Base-by-base conservation (phyloP, 2,797 vertebrate genomes). In the Margarornis squamiger region DNA sequence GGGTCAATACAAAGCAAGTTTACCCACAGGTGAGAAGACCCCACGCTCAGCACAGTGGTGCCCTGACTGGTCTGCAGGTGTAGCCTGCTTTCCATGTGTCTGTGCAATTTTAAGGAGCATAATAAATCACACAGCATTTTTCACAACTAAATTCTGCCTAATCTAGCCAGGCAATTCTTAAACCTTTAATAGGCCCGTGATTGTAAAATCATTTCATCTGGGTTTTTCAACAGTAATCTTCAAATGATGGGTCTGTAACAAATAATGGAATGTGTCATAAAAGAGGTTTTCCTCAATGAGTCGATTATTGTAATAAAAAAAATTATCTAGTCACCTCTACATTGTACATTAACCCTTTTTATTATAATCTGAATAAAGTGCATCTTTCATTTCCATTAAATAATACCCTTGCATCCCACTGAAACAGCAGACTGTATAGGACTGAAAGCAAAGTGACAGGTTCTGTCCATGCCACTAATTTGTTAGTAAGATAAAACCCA, bases 191-290 rank as follows among this genome's bases (percentile, higher is more conserved):
- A 91, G 86, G 51, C 38, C 51, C 18, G 14, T 27, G 36, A 91
- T 83, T 91, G 77, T 83, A 95, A 97, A 97, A 95, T 90, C 61
- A 91, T 91, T 96, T 96, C 3, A 48, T 90, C 92, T 94, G 77
- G 36, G 52, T 45, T 94, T 95, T 66, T 86, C 63, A 92, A 90
- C 61, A 76, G 76, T 91, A 83, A 95, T 97, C 88, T 95, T 95
- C 79, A 96, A 97, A 97, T 95, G 90, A 95, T 9, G 14, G 79
- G 55, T 81, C 86, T 94, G 78, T 83, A 96, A 92, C 74, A 65
- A 85, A 62, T 87, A 84, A 85, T 91, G 86, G 78, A 93, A 88
- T 38, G 61, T 88, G 59, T 91, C 66, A 59, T 97, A 80, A 93
- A 96, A 91, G 39, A 84, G 71, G 76, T 89, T 86, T 93, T 96